Conservation (phyloP, 2,113 vertebrate species). For the Tichodroma muraria region DNA sequence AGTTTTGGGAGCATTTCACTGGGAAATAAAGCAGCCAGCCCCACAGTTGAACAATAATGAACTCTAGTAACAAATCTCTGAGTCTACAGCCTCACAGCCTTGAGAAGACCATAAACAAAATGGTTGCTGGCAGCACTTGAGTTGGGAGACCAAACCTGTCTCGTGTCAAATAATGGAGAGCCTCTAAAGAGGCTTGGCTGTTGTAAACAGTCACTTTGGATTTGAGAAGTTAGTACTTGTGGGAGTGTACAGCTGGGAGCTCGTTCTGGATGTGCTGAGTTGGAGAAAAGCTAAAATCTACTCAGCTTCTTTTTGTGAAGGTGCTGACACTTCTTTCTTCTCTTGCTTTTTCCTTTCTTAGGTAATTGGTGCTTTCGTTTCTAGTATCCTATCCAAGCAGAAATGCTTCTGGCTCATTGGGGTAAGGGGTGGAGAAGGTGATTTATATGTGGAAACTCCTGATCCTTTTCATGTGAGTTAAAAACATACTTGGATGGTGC, state of each 20-base stretch:
- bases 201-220: background rate
- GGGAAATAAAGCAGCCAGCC: background rate
- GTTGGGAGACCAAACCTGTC: background rate
- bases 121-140: background rate
- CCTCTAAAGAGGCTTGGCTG: background rate
- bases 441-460: background rate
- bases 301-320: background rate
- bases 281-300: background rate
- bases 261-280: background rate
- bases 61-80: background rate
- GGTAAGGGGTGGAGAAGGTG: constrained; percentile 14
- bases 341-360: background rate
- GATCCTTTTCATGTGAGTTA: background rate
- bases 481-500: background rate
- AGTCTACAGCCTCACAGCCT: background rate
- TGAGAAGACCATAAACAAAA: background rate
- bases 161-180: background rate
- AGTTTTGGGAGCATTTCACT: background rate
- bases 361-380: constrained; percentile 17
- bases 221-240: background rate
- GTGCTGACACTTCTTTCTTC: background rate
- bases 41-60: background rate
- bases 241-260: background rate
- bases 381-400: background rate
- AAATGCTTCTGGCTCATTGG: constrained; percentile 11